These are phyloP conservation scores for Moxostoma hubbsi DNA, from an alignment of 2,797 vertebrate species.

Conservation along the genomic window DNA sequence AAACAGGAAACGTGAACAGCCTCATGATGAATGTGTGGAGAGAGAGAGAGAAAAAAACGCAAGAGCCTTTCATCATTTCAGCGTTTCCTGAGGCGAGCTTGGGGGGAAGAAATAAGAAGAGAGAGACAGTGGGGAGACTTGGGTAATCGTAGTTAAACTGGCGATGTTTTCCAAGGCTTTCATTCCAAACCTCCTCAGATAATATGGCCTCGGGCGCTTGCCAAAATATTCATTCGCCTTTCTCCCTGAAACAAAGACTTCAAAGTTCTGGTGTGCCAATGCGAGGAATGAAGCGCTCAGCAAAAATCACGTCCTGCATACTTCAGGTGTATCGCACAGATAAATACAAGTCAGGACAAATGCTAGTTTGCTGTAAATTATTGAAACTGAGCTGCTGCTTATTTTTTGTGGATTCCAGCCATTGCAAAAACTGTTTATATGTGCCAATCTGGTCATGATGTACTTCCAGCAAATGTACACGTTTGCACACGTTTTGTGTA, in stretches of 20 bases:
- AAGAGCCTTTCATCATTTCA: conserved; percentile 60
- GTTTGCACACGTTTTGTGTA: too few species aligned
- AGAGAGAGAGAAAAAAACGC: conserved; percentile 19
- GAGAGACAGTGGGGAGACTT: conserved; percentile 37
- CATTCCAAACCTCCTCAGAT: conserved; percentile 51
- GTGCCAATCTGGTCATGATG: too few species aligned
- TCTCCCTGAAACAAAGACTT: conserved; percentile 52
- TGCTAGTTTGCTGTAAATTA: not conserved
- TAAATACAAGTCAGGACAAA: not conserved
- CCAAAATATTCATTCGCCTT: conserved; percentile 54
- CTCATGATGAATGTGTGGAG: conserved; percentile 59
- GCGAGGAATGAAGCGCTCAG: conserved; percentile 35
- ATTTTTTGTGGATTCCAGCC: not conserved
- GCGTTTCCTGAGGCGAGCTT: conserved; percentile 60
- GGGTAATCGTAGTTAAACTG: conserved; percentile 49
- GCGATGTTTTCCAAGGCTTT: conserved; percentile 53
- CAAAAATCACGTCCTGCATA: conserved; percentile 38
- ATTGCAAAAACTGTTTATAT: too few species aligned
- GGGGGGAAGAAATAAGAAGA: conserved; percentile 7
- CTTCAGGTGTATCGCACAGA: conserved; percentile 2
- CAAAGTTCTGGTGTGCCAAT: conserved; percentile 45
- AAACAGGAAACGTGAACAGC: conserved; percentile 59
- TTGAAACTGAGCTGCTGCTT: not conserved
- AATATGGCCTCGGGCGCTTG: conserved; percentile 45
- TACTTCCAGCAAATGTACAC: too few species aligned